Base-by-base conservation (phyloP, 2,888 invertebrate genomes). In the Drosophila pseudotakahashii region DNA sequence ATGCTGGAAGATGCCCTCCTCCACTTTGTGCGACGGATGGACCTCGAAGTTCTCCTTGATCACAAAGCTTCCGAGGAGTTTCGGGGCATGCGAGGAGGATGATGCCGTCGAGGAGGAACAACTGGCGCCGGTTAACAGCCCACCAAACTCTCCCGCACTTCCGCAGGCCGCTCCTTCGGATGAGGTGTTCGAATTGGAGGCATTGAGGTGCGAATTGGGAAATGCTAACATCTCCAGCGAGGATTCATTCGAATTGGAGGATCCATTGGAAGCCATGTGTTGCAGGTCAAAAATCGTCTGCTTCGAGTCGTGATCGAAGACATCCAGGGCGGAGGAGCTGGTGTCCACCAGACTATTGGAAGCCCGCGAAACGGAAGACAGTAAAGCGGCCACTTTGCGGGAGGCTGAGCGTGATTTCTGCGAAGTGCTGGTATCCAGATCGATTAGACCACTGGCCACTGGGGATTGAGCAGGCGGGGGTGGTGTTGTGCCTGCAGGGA, bases 1-100 rank as follows among this genome's bases (percentile, higher is more conserved):
- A 68, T 92, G 92, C 78, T 92, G 92, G 16, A 92, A 92, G 64
- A 92, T 92, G 58, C 92, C 92, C 79, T 92, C 92, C 77, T 92
- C 92, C 58, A 92, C 92, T 66, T 91, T 92, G 75, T 92, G 92
- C 59, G 92, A 90, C 23, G 91, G 89, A 88, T 92, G 92, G 53
- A 91, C 92, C 44, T 92, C 92, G 52, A 92, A 92, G 69, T 91
- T 92, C 64, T 92, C 92, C 73, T 90, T 92, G 75, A 92, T 91
- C 75, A 88, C 83, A 76, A 92, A 92, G 61, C 86, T 89, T 45
- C 88, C 89, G 54, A 92, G 76, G 10, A 91, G 87, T 60, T 92
- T 92, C 41, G 91, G 90, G 16, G 91, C 83, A 34, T 79, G 80
- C 32, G 88, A 83, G 0, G 82, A 70, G 5, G 80, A 73, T 0